These are phyloP conservation scores for Bucco capensis DNA, from an alignment of 2,113 vertebrate species.

Conservation along the genomic window DNA sequence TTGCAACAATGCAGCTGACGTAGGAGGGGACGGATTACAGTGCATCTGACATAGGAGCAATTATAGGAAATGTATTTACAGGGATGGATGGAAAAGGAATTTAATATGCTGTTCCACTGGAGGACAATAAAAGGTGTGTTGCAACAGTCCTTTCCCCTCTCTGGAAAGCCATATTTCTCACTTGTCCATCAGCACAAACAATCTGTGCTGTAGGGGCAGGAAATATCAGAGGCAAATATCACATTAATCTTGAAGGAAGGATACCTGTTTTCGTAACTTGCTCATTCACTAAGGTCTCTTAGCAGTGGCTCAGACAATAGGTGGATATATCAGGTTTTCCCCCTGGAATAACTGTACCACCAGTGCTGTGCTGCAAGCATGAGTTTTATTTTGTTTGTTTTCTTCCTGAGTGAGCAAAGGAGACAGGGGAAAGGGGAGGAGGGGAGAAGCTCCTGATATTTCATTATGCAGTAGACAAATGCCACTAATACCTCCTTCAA, in stretches of 20 bases:
- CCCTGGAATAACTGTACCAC: constrained; percentile 28
- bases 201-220: constrained; percentile 32
- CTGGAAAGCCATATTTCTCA: not conserved
- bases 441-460: constrained; percentile 1
- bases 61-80: constrained; percentile 40
- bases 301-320: constrained; percentile 50
- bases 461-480: not conserved
- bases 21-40: constrained; percentile 30
- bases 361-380: not conserved
- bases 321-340: constrained; percentile 58
- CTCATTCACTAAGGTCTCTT: not conserved
- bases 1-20: constrained; percentile 61
- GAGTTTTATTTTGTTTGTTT: constrained; percentile 51
- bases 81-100: constrained; percentile 18
- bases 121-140: constrained; percentile 57
- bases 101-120: constrained; percentile 11
- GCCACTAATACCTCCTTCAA: not conserved
- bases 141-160: not conserved
- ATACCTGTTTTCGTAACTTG: constrained; percentile 60
- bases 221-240: constrained; percentile 25
- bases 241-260: constrained; percentile 45
- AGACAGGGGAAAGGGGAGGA: not conserved
- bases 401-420: not conserved
- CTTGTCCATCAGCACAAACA: constrained; percentile 27
- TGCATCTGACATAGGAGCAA: constrained; percentile 48